Evolutionary conservation across 53 echinoderm and acorn worm genomes (phyloP).

Genomic region (Holothuria leucospilota): DNA sequence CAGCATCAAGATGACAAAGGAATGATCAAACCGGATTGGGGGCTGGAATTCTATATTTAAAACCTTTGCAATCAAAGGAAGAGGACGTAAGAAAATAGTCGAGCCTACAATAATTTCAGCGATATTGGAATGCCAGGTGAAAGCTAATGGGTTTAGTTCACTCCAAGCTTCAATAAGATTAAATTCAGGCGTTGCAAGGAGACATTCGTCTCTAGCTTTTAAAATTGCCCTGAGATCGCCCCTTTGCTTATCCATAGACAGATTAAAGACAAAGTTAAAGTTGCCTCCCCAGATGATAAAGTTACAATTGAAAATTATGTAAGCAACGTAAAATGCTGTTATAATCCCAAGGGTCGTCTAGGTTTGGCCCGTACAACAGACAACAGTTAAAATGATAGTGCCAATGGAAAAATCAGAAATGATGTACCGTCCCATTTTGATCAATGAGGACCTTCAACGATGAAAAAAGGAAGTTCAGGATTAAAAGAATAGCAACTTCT

Average conservation of each 20-base stretch:
- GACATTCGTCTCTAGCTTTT: not conserved
- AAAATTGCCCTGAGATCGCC: not conserved
- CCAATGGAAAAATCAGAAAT: not conserved
- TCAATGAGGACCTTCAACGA: too few species aligned
- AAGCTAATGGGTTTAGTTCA: not conserved
- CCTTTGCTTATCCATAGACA: constrained; percentile 28
- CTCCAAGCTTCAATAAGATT: not conserved
- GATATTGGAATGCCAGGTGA: not conserved
- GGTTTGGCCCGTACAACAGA: constrained; percentile 3
- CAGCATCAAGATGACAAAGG: constrained; percentile 24
- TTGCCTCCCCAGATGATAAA: not conserved
- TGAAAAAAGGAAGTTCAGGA: too few species aligned
- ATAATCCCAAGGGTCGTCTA: constrained; percentile 21
- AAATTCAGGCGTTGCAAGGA: not conserved
- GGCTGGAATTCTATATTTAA: not conserved
- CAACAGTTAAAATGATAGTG: not conserved
- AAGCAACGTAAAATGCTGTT: not conserved
- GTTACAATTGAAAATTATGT: not conserved
- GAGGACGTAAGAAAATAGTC: too few species aligned
- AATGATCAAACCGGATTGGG: constrained; percentile 5
- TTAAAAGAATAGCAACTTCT: too few species aligned
- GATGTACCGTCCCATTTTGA: not conserved
- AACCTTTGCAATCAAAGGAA: not conserved
- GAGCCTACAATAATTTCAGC: not conserved
- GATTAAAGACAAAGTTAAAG: constrained; percentile 3